Evolutionary conservation across 35 echinoderm and acorn worm species (phyloP).

Genomic region (Acanthaster planci): DNA sequence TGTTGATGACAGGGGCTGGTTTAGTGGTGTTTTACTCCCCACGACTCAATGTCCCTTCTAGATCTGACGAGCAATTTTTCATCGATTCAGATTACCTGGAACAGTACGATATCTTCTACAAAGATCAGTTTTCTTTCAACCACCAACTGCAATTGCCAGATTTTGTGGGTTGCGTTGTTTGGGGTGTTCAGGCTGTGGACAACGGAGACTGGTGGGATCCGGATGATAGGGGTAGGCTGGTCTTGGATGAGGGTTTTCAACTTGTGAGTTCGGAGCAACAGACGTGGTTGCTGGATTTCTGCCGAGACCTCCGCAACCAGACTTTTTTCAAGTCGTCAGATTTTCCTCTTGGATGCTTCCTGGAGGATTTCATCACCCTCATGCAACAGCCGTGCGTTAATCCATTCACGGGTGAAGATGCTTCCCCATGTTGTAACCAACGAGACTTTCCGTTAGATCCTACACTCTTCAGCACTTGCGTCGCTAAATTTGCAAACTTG

Average conservation of each 20-base stretch:
- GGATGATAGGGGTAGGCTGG: constrained; percentile 26
- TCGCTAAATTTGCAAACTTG: constrained; percentile 9
- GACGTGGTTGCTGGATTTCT: constrained; percentile 56
- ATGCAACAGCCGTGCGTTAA: constrained; percentile 46
- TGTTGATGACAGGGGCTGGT: constrained; percentile 43
- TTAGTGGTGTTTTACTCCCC: constrained; percentile 47
- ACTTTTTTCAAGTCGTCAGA: constrained; percentile 19
- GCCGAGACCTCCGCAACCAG: constrained; percentile 43
- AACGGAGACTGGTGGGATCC: constrained; percentile 61
- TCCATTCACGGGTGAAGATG: neutral
- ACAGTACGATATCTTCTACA: constrained; percentile 66
- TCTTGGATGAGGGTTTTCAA: constrained; percentile 43
- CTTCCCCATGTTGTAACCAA: constrained; percentile 51
- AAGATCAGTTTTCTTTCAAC: constrained; percentile 32
- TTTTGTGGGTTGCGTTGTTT: neutral
- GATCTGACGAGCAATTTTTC: constrained; percentile 62
- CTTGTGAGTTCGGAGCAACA: constrained; percentile 44
- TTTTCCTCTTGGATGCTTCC: constrained; percentile 42
- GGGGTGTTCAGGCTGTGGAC: constrained; percentile 48
- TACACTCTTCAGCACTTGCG: constrained; percentile 50
- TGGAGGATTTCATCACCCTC: constrained; percentile 62
- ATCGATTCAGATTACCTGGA: constrained; percentile 52
- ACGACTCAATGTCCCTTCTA: constrained; percentile 34
- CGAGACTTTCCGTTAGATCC: constrained; percentile 44
- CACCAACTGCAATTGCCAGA: no score